phyloP scores from a whole-genome alignment of 2,888 invertebrate species.

The Orthosia incerta region DNA sequence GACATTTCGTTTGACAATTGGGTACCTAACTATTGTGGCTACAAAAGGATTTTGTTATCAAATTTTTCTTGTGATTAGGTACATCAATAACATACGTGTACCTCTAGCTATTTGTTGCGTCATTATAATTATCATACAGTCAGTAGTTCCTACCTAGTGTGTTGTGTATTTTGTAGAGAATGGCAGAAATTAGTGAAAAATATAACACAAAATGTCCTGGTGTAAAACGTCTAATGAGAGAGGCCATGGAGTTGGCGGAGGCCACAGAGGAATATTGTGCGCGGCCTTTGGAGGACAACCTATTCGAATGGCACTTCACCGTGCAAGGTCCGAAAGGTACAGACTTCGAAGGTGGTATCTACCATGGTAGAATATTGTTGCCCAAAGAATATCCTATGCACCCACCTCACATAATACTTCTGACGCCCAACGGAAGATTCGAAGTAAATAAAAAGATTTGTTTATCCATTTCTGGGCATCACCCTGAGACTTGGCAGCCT shows the following conservation, averaged over 20 bases:
- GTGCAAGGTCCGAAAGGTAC: conserved; percentile 97
- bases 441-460: conserved; percentile 98
- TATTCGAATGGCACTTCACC: conserved; percentile 99
- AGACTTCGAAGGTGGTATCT: conserved; percentile 97
- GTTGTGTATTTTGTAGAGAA: conserved; percentile 65
- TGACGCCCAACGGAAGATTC: conserved; percentile 98
- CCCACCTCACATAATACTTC: conserved; percentile 97
- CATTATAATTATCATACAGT: conserved; percentile 63
- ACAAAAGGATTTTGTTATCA: conserved; percentile 76
- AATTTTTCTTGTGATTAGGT: conserved; percentile 80
- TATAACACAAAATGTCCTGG: conserved; percentile 93
- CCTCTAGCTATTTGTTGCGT: conserved; percentile 70
- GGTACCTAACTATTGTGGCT: conserved; percentile 42
- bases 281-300: conserved; percentile 97
- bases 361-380: conserved; percentile 97
- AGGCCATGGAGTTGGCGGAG: conserved; percentile 96
- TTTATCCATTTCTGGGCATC: conserved; percentile 98
- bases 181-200: conserved; percentile 87
- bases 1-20: conserved; percentile 48
- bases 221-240: conserved; percentile 98
- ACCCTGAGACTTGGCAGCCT: conserved; percentile 99
- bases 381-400: conserved; percentile 99
- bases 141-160: conserved; percentile 40
- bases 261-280: conserved; percentile 97
- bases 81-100: conserved; percentile 78